phyloP scores from a whole-genome alignment of 2,113 vertebrate genomes.

The Corythornis vintsioides region DNA sequence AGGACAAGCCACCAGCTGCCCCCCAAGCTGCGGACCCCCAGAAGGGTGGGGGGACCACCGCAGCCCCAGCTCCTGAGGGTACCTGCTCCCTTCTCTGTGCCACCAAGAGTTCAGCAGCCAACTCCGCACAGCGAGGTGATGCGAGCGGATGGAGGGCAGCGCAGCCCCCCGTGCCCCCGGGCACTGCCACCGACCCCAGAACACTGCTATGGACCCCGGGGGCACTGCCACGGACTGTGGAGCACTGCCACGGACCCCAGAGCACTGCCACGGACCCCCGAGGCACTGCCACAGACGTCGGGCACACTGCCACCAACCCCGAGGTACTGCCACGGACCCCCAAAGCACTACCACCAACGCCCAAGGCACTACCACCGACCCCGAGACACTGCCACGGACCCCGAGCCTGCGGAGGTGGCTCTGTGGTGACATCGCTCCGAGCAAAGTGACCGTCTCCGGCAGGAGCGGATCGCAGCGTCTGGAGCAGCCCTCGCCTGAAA shows the following conservation, averaged over 20 bases:
- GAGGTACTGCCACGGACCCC: too few relatives aligned
- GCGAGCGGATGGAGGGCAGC: too few relatives aligned
- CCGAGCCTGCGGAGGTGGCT: not conserved
- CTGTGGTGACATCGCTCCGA: not conserved
- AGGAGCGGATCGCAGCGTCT: rapidly evolving
- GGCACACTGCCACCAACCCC: too few relatives aligned
- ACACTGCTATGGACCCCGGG: too few relatives aligned
- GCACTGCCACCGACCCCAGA: too few relatives aligned
- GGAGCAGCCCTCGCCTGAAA: not conserved
- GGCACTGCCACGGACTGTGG: too few relatives aligned
- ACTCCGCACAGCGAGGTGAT: not conserved
- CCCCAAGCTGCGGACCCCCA: not conserved
- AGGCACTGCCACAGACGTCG: too few relatives aligned
- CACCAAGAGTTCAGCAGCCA: not conserved
- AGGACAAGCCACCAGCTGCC: not conserved
- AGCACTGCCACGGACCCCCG: too few relatives aligned
- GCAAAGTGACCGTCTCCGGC: not conserved
- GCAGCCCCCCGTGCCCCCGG: too few relatives aligned
- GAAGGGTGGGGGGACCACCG: rapidly evolving
- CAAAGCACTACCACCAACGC: too few relatives aligned
- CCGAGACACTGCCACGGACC: not conserved
- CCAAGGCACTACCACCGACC: not conserved
- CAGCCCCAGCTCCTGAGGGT: not conserved
- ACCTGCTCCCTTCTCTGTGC: not conserved
- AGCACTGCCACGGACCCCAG: too few relatives aligned